Percentiles rank a stretch among this genome's conserved stretches.
Conservation (phyloP, 2,888 invertebrate species). For the Spodoptera picta region DNA sequence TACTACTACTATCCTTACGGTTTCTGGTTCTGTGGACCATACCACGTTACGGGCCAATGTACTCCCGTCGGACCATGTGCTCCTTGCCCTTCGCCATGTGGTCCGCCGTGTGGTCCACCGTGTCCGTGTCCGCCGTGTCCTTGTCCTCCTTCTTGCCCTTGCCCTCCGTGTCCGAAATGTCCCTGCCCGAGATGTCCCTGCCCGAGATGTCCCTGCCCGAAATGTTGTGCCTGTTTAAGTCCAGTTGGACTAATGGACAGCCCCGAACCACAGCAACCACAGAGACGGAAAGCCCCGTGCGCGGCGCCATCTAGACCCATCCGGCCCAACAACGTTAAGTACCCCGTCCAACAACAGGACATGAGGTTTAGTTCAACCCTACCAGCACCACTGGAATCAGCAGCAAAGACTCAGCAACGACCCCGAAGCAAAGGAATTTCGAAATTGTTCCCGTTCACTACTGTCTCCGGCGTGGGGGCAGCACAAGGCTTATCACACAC, state of each 20-base stretch:
- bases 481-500: conserved; percentile 22
- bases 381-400: not conserved
- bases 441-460: conserved; percentile 65
- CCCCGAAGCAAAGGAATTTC: conserved; percentile 50
- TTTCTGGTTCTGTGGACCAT: conserved; percentile 81
- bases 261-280: conserved; percentile 1
- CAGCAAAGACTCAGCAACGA: not conserved
- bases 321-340: conserved; percentile 16
- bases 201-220: conserved; percentile 30
- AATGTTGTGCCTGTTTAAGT: conserved; percentile 32
- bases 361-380: no score
- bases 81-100: conserved; percentile 12
- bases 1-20: conserved; percentile 83
- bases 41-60: conserved; percentile 73
- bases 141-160: not conserved
- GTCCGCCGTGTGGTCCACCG: conserved; percentile 50
- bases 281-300: no score
- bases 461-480: conserved; percentile 24
- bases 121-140: conserved; percentile 31
- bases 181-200: conserved; percentile 11
- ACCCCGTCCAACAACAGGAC: conserved; percentile 26
- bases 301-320: not conserved
- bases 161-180: conserved; percentile 8
- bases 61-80: conserved; percentile 58
- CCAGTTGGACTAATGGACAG: conserved; percentile 11